phyloP scores from a whole-genome alignment of 2,888 invertebrate species.

The Mythimna lalbum region DNA sequence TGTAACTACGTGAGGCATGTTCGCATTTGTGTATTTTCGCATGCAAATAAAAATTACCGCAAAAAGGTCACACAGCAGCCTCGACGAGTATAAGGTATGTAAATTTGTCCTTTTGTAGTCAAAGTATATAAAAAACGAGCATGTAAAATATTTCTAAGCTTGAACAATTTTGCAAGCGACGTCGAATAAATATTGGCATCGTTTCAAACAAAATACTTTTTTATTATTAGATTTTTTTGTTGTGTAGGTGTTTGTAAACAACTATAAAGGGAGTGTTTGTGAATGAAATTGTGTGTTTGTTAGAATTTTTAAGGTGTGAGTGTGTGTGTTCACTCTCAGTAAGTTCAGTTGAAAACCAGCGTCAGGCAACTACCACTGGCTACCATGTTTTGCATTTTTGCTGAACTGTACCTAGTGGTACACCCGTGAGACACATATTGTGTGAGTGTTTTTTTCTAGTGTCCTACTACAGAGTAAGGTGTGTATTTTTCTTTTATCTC shows the following conservation, averaged over 20 bases:
- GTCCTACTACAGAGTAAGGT: too few species aligned
- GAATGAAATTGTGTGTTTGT: neutral
- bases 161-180: slow-evolving; percentile 54
- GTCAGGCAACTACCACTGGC: too few species aligned
- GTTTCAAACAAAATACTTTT: slow-evolving; percentile 46
- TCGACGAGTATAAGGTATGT: slow-evolving; percentile 69
- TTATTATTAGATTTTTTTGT: slow-evolving; percentile 26
- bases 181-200: slow-evolving; percentile 53
- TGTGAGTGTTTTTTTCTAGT: too few species aligned
- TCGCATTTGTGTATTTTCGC: slow-evolving; percentile 61
- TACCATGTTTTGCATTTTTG: too few species aligned
- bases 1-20: slow-evolving; percentile 52
- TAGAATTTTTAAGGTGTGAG: too few species aligned
- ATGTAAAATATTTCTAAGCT: slow-evolving; percentile 61
- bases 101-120: slow-evolving; percentile 70
- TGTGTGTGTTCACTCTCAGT: too few species aligned
- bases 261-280: slow-evolving; percentile 18
- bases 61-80: slow-evolving; percentile 66
- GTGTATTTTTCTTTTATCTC: too few species aligned
- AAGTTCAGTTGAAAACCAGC: too few species aligned
- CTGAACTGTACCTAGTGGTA: too few species aligned
- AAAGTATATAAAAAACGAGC: slow-evolving; percentile 59
- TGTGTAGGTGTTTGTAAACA: neutral
- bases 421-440: too few species aligned
- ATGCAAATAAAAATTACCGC: slow-evolving; percentile 74